Conservation (phyloP, 2,113 vertebrate species). For the Chlamydotis undulata region DNA sequence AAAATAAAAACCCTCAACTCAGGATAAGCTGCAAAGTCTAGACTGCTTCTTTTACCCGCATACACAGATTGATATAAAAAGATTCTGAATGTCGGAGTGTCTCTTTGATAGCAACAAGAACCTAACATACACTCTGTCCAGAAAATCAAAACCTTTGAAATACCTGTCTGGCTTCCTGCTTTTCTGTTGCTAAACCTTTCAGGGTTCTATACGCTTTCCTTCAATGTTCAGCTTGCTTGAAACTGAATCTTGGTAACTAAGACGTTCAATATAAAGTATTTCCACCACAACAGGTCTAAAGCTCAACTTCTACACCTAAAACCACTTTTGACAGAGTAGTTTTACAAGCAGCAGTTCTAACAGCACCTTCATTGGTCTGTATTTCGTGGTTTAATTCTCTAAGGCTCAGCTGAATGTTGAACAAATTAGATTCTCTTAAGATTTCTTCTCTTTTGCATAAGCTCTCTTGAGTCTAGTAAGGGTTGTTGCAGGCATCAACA, state of each 20-base stretch:
- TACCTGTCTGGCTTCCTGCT: not conserved
- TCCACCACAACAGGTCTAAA: not conserved
- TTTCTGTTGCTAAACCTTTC: not conserved
- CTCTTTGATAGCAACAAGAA: not conserved
- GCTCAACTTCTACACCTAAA: not conserved
- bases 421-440: not conserved
- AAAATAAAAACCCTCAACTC: not conserved
- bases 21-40: not conserved
- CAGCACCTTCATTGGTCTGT: not conserved
- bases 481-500: not conserved
- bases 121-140: not conserved
- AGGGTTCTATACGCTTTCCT: not conserved
- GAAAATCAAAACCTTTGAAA: not conserved
- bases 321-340: not conserved
- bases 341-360: not conserved
- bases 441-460: not conserved
- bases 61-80: not conserved
- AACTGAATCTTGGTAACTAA: not conserved
- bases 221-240: not conserved
- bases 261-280: not conserved
- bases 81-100: not conserved
- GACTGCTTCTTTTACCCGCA: not conserved
- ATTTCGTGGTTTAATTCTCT: not conserved
- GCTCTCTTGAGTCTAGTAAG: not conserved
- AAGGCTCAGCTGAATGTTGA: not conserved